Conservation (phyloP, 2,888 invertebrate species). For the Octonoba sinensis region DNA sequence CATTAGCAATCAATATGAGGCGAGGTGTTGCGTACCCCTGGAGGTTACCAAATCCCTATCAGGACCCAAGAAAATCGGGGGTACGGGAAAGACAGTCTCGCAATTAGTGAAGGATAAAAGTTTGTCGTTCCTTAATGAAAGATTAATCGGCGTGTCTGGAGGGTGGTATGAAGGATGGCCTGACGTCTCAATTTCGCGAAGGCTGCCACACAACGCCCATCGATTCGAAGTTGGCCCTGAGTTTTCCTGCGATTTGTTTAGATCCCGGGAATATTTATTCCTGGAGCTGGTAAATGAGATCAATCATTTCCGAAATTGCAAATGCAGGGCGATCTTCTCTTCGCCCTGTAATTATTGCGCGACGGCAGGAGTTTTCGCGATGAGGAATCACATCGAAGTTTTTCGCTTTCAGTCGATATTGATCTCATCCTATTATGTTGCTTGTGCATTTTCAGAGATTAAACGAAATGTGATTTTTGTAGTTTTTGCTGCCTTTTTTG, state of each 20-base stretch:
- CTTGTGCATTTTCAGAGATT: too few relatives aligned
- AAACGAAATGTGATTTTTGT: too few relatives aligned
- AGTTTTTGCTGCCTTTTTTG: too few relatives aligned
- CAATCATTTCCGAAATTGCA: slow-evolving; percentile 56
- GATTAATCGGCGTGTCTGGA: slow-evolving; percentile 55
- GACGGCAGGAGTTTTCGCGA: too few relatives aligned
- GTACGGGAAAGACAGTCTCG: slow-evolving; percentile 33
- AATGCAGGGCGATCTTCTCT: slow-evolving; percentile 31
- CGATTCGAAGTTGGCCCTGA: slow-evolving; percentile 34
- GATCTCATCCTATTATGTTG: too few relatives aligned
- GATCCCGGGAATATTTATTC: slow-evolving; percentile 29
- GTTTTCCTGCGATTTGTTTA: slow-evolving; percentile 35
- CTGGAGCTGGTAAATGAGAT: slow-evolving; percentile 40
- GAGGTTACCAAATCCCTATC: slow-evolving; percentile 50
- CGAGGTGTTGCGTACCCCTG: slow-evolving; percentile 33
- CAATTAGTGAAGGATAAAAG: slow-evolving; percentile 65
- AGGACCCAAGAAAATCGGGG: slow-evolving; percentile 36
- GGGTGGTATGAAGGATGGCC: slow-evolving; percentile 47
- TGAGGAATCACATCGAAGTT: too few relatives aligned
- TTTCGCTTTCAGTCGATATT: too few relatives aligned
- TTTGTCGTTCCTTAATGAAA: slow-evolving; percentile 64
- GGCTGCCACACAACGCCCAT: slow-evolving; percentile 15
- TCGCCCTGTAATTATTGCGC: slow-evolving; percentile 20
- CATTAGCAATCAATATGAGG: slow-evolving; percentile 60
- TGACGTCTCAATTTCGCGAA: slow-evolving; percentile 52